Evolutionary conservation across 2,797 vertebrate genomes (phyloP), one percentile per base, ranked within the genome.

Genomic region (Oceanodroma leucorhoa): DNA sequence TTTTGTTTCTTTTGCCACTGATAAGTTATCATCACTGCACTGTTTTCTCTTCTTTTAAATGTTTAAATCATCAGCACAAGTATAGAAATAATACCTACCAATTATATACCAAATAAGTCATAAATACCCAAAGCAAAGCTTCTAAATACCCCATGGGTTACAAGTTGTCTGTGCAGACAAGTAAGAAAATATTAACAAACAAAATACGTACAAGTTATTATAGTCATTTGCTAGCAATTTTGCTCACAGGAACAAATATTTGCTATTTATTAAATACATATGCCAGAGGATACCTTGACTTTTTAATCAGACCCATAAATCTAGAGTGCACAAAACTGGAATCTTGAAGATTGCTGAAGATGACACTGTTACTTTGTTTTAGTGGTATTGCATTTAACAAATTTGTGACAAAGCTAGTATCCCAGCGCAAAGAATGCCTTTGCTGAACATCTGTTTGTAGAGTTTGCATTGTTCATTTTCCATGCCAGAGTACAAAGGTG

Each of bases 11-110:
- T 78, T 61, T 65, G 5, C 10, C 5, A 10, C 11, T 22, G 9
- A 27, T 57, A 55, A 58, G 40, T 4, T 1, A 24, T 7, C 4
- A n/a, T 27, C 1, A 14, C 32, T 5, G 0, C 1, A 14, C 32
- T 5, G 0, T 62, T 89, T 85, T 88, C 2, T 55, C 6, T 29
- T 51, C 11, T 77, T 75, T 75, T 34, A 73, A 57, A 27, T 32
- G 7, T 36, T 67, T 72, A 53, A 67, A 43, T 69, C 15, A 58
- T 40, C 27, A 87, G 5, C 12, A 51, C 2, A 38, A n/a, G 3
- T 61, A 36, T 22, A 50, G 41, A 81, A 89, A 54, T 36, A 71
- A 50, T 38, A 60, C 3, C 14, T 40, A 14, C 1, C 2, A 71
- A 41, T 51, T 65, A 61, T 1, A 38, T 19, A 72, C 5, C 12